Base-by-base conservation (phyloP, 2,113 vertebrate genomes). In the Cavia aperea region DNA sequence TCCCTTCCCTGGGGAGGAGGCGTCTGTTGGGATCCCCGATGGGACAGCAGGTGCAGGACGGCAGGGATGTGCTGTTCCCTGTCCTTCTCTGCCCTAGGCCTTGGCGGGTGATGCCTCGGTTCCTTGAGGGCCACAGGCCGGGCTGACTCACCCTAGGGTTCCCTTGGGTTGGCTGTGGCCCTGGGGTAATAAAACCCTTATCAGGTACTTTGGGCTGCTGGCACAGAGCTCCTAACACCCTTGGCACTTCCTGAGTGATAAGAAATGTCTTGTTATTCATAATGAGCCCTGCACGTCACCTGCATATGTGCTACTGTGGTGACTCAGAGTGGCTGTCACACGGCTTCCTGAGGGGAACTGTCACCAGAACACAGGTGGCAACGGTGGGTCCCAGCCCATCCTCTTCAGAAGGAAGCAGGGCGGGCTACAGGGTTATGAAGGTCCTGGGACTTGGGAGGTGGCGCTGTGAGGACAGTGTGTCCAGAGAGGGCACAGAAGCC, bases 181-280 rank as follows among this genome's bases (percentile, higher is more conserved):
- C 26, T 77, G 54, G 33, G 13, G 46, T 63, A 70, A 95, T 88
- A 91, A 94, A 95, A 93, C 75, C 39, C 43, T 62, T 66, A 86
- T 54, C 63, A 39, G 13, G 43, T 68, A 85, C 77, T 79, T 91
- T 24, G 0, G 16, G 49, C 39, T 75, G 21, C 81, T 70, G 65
- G 92, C 65, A 89, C 81, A 46, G 66, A 87, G 39, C 68, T 87
- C 60, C 43, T 58, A 72, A 36, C 19, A 77, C 66, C 29, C 77
- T 86, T 19, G 51, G 66, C 33, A 65, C 78, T 89, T 92, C 93
- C 93, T 26, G 39, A 31, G 49, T 56, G 77, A 87, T 72, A 79
- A 90, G 70, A 36, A 82, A 70, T 90, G 86, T 65, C 73, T 91
- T 82, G 43, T 92, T 92, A 78, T 68, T 77, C 49, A 72, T 58